Evolutionary conservation across 2,888 invertebrate genomes (phyloP).

Genomic region (Meloe dianella): DNA sequence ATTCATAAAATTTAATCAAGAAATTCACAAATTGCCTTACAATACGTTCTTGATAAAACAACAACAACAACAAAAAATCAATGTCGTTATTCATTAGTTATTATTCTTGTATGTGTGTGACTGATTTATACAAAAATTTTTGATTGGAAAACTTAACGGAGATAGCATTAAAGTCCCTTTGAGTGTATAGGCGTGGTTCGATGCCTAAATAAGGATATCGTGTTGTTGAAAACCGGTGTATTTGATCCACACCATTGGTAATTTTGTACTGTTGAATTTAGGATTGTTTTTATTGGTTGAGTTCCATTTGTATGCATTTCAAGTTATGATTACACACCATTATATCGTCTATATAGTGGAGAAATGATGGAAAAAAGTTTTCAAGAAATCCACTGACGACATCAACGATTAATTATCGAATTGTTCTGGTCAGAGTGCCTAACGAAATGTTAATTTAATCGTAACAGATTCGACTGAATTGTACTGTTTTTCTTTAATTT

Average conservation of each 20-base stretch:
- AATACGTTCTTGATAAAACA: neutral
- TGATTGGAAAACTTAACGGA: constrained; percentile 37
- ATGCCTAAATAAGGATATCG: constrained; percentile 38
- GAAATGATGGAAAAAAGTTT: neutral
- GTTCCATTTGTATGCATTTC: constrained; percentile 32
- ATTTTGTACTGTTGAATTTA: constrained; percentile 31
- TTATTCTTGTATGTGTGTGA: neutral
- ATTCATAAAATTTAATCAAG: constrained; percentile 32
- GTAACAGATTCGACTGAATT: neutral
- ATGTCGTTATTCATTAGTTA: neutral
- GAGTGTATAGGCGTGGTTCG: constrained; percentile 55
- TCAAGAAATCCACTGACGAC: constrained; percentile 9
- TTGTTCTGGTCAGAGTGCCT: neutral
- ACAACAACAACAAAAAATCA: neutral
- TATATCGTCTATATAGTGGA: constrained; percentile 5
- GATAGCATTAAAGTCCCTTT: constrained; percentile 51
- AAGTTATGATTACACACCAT: constrained; percentile 16
- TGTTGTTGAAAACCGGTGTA: constrained; percentile 38
- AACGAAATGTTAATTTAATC: constrained; percentile 7
- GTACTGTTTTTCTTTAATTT: neutral
- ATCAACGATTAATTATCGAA: constrained; percentile 11
- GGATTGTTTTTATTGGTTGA: constrained; percentile 32
- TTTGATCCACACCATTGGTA: constrained; percentile 39
- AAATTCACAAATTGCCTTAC: constrained; percentile 18
- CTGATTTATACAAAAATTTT: constrained; percentile 6